A percentile compares a stretch with the other conserved stretches of the same genome.
Evolutionary conservation across 2,888 invertebrate genomes (phyloP).

Genomic region (Trichopria drosophilae): DNA sequence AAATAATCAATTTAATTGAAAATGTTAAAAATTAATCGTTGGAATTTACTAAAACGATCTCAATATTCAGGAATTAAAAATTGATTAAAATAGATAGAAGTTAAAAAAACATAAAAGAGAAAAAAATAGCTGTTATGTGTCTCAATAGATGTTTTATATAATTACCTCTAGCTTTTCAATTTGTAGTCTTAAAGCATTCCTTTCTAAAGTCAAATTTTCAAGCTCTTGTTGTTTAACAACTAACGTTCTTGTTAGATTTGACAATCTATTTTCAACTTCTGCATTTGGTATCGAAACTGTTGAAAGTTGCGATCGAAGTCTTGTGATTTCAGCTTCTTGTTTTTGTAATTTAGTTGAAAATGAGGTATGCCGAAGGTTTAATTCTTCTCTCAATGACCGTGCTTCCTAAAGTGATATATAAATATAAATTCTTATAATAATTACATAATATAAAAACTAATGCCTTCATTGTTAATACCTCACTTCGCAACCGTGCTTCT

Average conservation of each 20-base stretch:
- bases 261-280: conserved; percentile 51
- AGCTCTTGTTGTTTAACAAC: conserved; percentile 83
- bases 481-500: conserved; percentile 51
- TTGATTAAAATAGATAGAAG: no score
- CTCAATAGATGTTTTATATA: conserved; percentile 10
- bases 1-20: neutral
- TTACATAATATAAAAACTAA: conserved; percentile 16
- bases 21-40: neutral
- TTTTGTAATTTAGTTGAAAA: conserved; percentile 61
- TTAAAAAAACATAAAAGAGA: no score
- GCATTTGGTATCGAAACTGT: conserved; percentile 51
- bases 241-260: conserved; percentile 74
- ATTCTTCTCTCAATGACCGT: conserved; percentile 63
- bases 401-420: conserved; percentile 57
- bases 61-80: no score
- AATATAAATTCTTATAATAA: conserved; percentile 12
- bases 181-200: conserved; percentile 82
- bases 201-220: conserved; percentile 81
- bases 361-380: conserved; percentile 59
- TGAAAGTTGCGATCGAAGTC: conserved; percentile 62
- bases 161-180: conserved; percentile 77
- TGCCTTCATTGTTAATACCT: conserved; percentile 39
- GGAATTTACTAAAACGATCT: no score
- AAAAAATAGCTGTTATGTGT: no score
- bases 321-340: conserved; percentile 64